Evolutionary conservation across 2,113 vertebrate genomes (phyloP).

Genomic region (Cromileptes altivelis): DNA sequence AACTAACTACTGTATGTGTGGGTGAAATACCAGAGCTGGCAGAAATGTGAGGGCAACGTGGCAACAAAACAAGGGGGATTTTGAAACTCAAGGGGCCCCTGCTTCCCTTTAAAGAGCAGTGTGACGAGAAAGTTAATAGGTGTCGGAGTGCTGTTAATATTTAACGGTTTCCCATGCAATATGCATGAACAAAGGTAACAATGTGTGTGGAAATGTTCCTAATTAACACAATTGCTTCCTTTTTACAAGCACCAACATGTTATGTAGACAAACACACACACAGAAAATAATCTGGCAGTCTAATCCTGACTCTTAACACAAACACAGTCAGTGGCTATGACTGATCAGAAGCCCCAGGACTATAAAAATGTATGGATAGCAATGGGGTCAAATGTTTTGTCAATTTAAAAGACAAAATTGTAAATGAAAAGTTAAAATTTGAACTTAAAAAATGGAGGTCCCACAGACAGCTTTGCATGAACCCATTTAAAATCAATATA

Average conservation of each 20-base stretch:
- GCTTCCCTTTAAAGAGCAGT: slow-evolving; percentile 66
- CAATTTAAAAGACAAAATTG: not conserved
- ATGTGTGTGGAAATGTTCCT: slow-evolving; percentile 68
- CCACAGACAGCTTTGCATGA: no score
- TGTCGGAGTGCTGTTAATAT: slow-evolving; percentile 78
- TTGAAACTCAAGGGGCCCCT: slow-evolving; percentile 74
- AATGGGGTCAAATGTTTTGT: not conserved
- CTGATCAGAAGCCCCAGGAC: not conserved
- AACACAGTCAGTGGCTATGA: slow-evolving; percentile 12
- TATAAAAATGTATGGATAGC: not conserved
- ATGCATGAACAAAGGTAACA: slow-evolving; percentile 73
- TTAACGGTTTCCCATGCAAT: slow-evolving; percentile 73
- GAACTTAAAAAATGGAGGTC: not conserved
- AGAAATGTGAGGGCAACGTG: slow-evolving; percentile 62
- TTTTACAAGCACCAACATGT: slow-evolving; percentile 59
- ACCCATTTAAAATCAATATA: no score
- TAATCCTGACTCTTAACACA: not conserved
- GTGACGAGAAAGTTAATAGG: slow-evolving; percentile 81
- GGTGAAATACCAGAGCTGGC: slow-evolving; percentile 71
- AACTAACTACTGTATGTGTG: slow-evolving; percentile 57
- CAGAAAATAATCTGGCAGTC: not conserved
- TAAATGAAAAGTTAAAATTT: not conserved
- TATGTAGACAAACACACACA: slow-evolving; percentile 29
- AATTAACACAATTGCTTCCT: slow-evolving; percentile 68
- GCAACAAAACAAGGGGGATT: slow-evolving; percentile 73